Base-by-base conservation (phyloP, 2,888 invertebrate species). In the Xestoiulus laeticollis region DNA sequence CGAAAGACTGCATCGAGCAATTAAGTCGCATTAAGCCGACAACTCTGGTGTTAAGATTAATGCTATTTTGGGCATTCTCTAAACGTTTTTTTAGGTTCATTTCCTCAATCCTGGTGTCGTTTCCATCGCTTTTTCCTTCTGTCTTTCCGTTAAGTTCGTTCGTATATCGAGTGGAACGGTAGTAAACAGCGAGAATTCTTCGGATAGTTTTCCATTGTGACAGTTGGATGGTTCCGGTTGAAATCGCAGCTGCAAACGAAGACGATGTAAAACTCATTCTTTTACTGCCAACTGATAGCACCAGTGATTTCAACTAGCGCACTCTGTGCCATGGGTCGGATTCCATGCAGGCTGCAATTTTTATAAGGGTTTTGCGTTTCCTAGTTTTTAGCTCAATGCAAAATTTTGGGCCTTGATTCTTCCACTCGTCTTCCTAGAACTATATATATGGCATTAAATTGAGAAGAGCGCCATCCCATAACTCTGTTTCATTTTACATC, bases 161-260 rank as follows among this genome's bases (percentile, higher is more conserved):
- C 43, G 85, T 85, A 85, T 85, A 85, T 85, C 44, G 85, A 85
- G 85, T 85, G 85, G 85, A 85, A 85, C 85, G 85, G 85, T 85
- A 44, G 85, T 85, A 85, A 85, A 85, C 85, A 85, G 85, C 44
- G 85, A 16, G 85, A 85, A 85, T 85, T 85, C 85, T 85, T 85
- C 22, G 85, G 44, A 85, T 85, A 85, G 85, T 85, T 85, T 43
- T 38, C 85, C 44, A 85, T 85, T 85, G 85, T 85, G 85, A 44
- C 85, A 85, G 44, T 32, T 38, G 85, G 85, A 85, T 85, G 85
- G 85, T 85, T 85, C 85, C 85, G 85, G 85, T 85, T 85, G 85
- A 85, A 85, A 85, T 85, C 85, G 44, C 85, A 85, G 22, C 85
- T n/a, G n/a, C n/a, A n/a, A n/a, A 16, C 22, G 85, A 85, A 85